Evolutionary conservation across 1,140 invertebrate species (phyloP).

Genomic region (Musca vetustissima): DNA sequence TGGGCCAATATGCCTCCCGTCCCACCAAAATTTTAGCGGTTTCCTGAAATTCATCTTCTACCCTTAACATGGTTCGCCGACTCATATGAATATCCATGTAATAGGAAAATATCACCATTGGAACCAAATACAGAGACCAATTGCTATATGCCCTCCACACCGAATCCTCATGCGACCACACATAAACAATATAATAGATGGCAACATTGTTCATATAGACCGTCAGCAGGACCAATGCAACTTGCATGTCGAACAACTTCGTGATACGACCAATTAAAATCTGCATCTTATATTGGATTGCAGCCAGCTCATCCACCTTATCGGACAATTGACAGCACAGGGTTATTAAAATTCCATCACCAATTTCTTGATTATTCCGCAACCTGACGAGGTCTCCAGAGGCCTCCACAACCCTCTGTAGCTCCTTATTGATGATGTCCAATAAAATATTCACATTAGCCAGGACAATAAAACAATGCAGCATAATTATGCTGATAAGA

Average conservation of each 20-base stretch:
- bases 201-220: background rate
- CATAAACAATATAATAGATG: background rate
- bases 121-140: background rate
- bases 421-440: conserved; percentile 8
- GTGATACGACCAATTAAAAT: background rate
- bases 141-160: background rate
- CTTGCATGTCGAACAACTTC: background rate
- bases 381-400: background rate
- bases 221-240: background rate
- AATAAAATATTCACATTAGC: background rate
- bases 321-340: background rate
- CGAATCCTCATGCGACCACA: background rate
- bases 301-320: background rate
- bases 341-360: background rate
- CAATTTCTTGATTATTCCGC: background rate
- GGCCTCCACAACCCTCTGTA: background rate
- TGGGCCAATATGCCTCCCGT: background rate
- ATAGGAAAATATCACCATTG: background rate
- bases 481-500: background rate
- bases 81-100: background rate
- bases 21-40: background rate
- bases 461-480: background rate
- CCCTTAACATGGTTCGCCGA: background rate
- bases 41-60: background rate
- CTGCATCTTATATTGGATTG: background rate